Evolutionary conservation across 2,888 invertebrate genomes (phyloP).

Genomic region (Anthrax anthrax): DNA sequence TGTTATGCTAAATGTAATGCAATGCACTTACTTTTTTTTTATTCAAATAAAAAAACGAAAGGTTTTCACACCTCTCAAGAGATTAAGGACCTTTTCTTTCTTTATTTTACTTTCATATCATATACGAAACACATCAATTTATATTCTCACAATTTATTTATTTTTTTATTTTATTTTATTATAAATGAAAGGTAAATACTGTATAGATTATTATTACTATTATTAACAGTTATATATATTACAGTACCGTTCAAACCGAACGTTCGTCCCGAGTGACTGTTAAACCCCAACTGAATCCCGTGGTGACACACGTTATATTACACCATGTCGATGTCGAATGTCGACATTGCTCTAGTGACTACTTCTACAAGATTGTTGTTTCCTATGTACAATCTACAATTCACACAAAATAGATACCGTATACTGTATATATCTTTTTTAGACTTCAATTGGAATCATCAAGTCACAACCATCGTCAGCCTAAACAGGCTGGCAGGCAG

Average conservation of each 20-base stretch:
- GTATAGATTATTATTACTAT: too few species aligned
- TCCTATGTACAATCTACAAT: too few species aligned
- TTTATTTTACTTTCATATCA: neutral
- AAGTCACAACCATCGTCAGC: neutral
- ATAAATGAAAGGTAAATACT: too few species aligned
- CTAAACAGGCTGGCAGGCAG: neutral
- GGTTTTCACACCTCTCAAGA: neutral
- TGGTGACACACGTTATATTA: constrained; percentile 21
- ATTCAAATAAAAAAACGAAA: neutral
- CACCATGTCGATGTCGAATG: constrained; percentile 2
- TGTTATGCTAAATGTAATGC: too few species aligned
- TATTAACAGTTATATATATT: too few species aligned
- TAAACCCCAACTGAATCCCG: constrained; percentile 39
- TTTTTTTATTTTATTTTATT: too few species aligned
- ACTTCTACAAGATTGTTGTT: constrained; percentile 2
- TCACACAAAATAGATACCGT: too few species aligned
- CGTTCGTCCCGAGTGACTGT: constrained; percentile 37
- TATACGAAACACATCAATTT: too few species aligned
- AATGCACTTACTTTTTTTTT: too few species aligned
- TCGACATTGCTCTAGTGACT: neutral
- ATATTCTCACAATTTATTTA: neutral
- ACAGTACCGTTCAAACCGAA: constrained; percentile 4
- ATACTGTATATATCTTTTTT: too few species aligned
- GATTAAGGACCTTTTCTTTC: neutral
- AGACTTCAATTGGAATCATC: neutral